Percentiles rank a stretch among this genome's conserved stretches.
Conservation (phyloP, 2,888 invertebrate genomes). For the Colostygia pectinataria region DNA sequence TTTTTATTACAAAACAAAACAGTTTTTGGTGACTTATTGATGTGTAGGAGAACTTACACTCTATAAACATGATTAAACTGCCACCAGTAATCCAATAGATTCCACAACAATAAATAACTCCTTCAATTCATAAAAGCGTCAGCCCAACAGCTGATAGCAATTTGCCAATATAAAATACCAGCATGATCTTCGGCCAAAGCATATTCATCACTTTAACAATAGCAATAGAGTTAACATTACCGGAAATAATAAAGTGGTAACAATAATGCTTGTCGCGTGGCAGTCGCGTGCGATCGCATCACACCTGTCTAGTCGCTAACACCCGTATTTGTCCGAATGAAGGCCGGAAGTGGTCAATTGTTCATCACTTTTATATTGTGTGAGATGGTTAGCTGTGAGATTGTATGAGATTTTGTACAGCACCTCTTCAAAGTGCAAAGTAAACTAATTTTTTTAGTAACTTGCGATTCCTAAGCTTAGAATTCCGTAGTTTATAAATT, state of each 20-base stretch:
- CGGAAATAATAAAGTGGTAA: slow-evolving; percentile 10
- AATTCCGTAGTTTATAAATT: no score
- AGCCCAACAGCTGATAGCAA: slow-evolving; percentile 11
- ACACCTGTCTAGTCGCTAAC: slow-evolving; percentile 49
- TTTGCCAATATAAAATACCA: slow-evolving; percentile 12
- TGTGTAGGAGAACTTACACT: no score
- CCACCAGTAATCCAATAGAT: no score
- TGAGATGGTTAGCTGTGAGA: no score
- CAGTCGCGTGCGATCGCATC: slow-evolving; percentile 48
- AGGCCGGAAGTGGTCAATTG: slow-evolving; percentile 41
- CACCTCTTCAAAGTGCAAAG: no score
- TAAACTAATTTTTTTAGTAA: no score
- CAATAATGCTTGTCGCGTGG: slow-evolving; percentile 59
- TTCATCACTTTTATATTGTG: slow-evolving; percentile 2
- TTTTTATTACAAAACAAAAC: no score
- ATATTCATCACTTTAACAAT: slow-evolving; percentile 6
- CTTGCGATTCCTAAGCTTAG: no score
- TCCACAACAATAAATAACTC: slow-evolving; percentile 1
- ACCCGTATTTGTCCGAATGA: slow-evolving; percentile 35
- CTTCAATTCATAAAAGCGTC: slow-evolving; percentile 5
- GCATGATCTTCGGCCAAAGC: slow-evolving; percentile 7
- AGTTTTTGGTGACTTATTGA: no score
- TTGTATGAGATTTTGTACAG: no score
- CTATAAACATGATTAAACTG: no score
- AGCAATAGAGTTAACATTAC: slow-evolving; percentile 19